Evolutionary conservation across 2,113 vertebrate genomes (phyloP), one percentile per base, ranked within the genome.

Genomic region (Scophthalmus maximus): DNA sequence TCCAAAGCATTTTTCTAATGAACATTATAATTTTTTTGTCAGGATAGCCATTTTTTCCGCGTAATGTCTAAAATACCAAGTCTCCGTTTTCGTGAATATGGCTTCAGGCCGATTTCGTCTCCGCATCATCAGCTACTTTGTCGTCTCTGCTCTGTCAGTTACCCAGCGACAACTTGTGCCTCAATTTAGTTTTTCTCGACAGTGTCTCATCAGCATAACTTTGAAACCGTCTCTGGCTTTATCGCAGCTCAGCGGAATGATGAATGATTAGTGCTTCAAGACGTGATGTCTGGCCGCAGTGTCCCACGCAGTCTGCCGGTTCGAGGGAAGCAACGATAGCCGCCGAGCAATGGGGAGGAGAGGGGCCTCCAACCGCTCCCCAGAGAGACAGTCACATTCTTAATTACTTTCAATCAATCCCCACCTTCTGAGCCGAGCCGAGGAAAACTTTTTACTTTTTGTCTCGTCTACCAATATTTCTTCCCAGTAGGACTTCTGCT

Each of bases 371-470:
- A 2, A 12, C 65, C 44, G 50, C 72, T 68, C 66, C 67, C 79
- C 10, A 10, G 51, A 80, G 87, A 85, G 74, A 72, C 30, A 4
- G 77, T 20, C 74, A 57, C 66, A 49, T 84, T 56, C 67, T 83
- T 89, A 88, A 91, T 90, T 89, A 88, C 80, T 73, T 73, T 64
- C 62, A n/a, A 79, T 90, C 88, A 90, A 86, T 90, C 84, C 72
- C 36, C 47, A 68, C 66, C 42, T 55, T 72, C 51, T 51, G 8
- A 73, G 59, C 49, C 66, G 78, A 82, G 68, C 63, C n/a, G n/a
- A 51, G 65, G 65, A 36, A 76, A 79, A 76, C 52, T 63, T 84
- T 67, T 64, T 30, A 58, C 44, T 66, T 85, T 50, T 18, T 52
- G 47, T n/a, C 52, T 81, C 30, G 46, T 56, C 44, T 63, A 10